These are phyloP conservation scores for Etheostoma nigrum DNA, from an alignment of 2,797 vertebrate species.

Conservation along the genomic window DNA sequence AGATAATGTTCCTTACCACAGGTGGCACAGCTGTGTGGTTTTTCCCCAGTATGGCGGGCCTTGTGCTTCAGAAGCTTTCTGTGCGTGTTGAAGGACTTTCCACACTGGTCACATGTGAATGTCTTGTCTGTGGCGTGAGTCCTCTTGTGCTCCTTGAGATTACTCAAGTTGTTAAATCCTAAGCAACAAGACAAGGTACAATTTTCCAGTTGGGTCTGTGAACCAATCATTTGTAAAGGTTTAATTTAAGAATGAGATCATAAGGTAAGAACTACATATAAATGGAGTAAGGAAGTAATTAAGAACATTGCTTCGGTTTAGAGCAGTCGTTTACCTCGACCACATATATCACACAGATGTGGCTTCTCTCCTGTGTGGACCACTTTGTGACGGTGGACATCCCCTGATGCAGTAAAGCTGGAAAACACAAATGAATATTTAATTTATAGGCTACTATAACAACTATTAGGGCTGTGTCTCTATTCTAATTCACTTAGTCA, in stretches of 20 bases:
- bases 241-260: background rate
- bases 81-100: slow-evolving; percentile 97
- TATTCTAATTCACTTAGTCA: background rate
- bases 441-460: background rate
- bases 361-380: slow-evolving; percentile 97
- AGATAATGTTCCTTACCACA: slow-evolving; percentile 86
- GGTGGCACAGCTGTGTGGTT: slow-evolving; percentile 93
- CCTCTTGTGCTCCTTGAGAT: slow-evolving; percentile 97
- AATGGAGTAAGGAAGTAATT: background rate
- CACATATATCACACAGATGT: slow-evolving; percentile 97
- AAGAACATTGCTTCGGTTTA: background rate
- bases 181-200: slow-evolving; percentile 12
- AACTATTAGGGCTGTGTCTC: background rate
- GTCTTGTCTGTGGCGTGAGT: slow-evolving; percentile 93
- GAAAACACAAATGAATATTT: slow-evolving; percentile 22
- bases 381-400: slow-evolving; percentile 96
- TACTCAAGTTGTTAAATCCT: slow-evolving; percentile 98
- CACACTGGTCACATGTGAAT: slow-evolving; percentile 97
- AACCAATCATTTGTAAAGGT: background rate
- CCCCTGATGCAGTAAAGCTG: slow-evolving; percentile 96
- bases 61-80: slow-evolving; percentile 95
- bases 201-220: background rate
- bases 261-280: background rate
- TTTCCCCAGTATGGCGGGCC: slow-evolving; percentile 91
- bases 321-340: slow-evolving; percentile 87